These are phyloP conservation scores for Episyrphus balteatus DNA, from an alignment of 1,140 invertebrate genomes.

Conservation along the genomic window DNA sequence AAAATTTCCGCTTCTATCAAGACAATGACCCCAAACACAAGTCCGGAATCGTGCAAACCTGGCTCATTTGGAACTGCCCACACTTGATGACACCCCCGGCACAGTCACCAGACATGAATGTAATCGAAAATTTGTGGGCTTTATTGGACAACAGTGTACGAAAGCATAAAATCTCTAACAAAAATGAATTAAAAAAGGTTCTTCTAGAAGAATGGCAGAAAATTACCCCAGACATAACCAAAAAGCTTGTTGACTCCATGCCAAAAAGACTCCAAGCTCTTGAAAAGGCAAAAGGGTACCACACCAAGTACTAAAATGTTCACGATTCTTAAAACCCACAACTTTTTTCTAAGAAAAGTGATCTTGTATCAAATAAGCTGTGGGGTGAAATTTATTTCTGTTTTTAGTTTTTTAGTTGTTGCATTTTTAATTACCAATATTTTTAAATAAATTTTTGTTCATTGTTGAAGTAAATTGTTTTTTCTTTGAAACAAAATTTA, in stretches of 20 bases:
- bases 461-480: too few relatives aligned
- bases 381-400: too few relatives aligned
- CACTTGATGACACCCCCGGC: conserved; percentile 13
- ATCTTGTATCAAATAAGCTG: conserved; percentile 3
- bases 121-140: too few relatives aligned
- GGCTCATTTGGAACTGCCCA: conserved; percentile 6
- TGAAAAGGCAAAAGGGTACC: not conserved
- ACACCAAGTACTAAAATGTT: conserved; percentile 5
- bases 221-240: not conserved
- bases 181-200: not conserved
- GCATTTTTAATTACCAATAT: too few relatives aligned
- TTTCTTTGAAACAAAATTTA: too few relatives aligned
- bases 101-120: too few relatives aligned
- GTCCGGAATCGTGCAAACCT: conserved; percentile 8
- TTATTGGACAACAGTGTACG: conserved; percentile 1
- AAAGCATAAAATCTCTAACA: conserved; percentile 4
- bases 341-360: too few relatives aligned
- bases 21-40: conserved; percentile 20
- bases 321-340: too few relatives aligned
- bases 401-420: too few relatives aligned
- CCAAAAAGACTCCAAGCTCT: conserved; percentile 3
- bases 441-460: too few relatives aligned
- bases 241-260: conserved; percentile 5
- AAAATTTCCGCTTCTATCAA: conserved; percentile 4
- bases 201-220: conserved; percentile 2